Conservation (phyloP, 2,797 vertebrate species). For the Siniperca scherzeri region DNA sequence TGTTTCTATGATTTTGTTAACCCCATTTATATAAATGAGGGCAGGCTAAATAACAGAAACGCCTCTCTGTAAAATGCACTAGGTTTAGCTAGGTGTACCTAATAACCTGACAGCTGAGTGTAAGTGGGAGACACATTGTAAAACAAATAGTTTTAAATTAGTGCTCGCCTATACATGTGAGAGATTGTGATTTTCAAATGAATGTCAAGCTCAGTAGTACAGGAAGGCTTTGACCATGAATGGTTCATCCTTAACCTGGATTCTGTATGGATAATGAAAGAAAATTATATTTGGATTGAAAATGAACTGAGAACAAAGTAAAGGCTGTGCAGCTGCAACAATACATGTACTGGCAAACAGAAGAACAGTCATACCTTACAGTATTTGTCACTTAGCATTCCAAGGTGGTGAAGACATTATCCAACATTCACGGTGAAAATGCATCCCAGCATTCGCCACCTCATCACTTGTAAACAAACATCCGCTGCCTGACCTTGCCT, state of each 20-base stretch:
- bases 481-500: conserved; percentile 60
- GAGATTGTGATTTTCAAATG: not conserved
- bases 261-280: not conserved
- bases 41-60: not conserved
- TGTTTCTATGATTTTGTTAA: not conserved
- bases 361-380: not conserved
- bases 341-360: not conserved
- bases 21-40: not conserved
- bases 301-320: not conserved
- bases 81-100: not conserved
- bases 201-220: not conserved
- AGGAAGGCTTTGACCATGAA: not conserved
- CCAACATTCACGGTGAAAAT: conserved; percentile 44
- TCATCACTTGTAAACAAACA: conserved; percentile 75
- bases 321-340: not conserved
- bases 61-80: not conserved
- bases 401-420: conserved; percentile 26
- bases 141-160: not conserved
- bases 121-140: not conserved
- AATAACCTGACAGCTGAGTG: not conserved
- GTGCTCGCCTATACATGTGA: not conserved
- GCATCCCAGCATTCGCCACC: conserved; percentile 37
- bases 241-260: not conserved
- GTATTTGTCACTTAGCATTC: conserved; percentile 28
- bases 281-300: not conserved